These are phyloP conservation scores for Biston stratarius DNA, from an alignment of 2,888 invertebrate species.

Conservation along the genomic window DNA sequence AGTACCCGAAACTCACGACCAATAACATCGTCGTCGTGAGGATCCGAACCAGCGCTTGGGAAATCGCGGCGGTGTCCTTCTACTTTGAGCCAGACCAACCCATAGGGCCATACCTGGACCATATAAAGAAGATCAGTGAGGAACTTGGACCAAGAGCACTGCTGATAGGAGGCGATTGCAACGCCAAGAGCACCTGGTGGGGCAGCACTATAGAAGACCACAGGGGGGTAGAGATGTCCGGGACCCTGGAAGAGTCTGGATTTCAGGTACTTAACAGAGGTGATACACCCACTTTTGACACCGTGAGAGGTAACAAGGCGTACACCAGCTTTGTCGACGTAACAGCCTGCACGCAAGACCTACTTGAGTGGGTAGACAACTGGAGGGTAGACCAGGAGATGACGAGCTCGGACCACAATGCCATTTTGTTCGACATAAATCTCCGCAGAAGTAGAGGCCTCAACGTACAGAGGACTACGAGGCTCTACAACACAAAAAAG, in stretches of 20 bases:
- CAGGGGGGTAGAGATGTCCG: neutral
- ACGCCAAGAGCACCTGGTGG: neutral
- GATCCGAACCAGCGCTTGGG: conserved; percentile 34
- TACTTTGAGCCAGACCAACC: conserved; percentile 40
- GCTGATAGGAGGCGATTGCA: neutral
- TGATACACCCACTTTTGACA: conserved; percentile 9
- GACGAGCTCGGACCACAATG: neutral
- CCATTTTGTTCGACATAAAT: neutral
- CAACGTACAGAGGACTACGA: conserved; percentile 31
- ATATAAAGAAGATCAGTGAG: neutral
- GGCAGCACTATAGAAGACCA: neutral
- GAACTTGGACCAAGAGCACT: neutral
- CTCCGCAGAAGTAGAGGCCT: neutral
- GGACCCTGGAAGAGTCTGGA: neutral
- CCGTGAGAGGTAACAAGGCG: neutral
- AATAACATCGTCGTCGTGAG: conserved; percentile 31
- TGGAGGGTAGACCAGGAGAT: neutral
- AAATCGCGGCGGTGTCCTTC: conserved; percentile 31
- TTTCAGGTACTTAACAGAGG: conserved; percentile 5
- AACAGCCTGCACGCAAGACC: neutral
- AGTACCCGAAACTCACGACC: conserved; percentile 1
- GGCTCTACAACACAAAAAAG: conserved; percentile 2
- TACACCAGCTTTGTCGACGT: neutral
- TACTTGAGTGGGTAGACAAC: neutral
- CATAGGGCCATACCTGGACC: neutral